Percentiles rank a stretch among this genome's conserved stretches.
These are phyloP conservation scores for Sarcophaga peregrina DNA, from an alignment of 1,140 invertebrate species.

Conservation along the genomic window DNA sequence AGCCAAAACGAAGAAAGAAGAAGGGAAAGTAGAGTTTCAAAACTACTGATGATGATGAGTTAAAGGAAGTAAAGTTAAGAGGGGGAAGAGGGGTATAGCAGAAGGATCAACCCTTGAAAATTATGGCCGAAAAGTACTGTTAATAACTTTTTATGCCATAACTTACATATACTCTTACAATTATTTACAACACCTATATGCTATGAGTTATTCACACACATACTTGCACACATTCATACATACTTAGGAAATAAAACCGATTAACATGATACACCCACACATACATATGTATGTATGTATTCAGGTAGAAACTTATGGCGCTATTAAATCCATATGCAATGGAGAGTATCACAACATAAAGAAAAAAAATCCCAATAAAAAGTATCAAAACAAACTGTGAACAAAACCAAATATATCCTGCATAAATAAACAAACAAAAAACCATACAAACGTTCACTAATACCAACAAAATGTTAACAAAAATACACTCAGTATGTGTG, in stretches of 20 bases:
- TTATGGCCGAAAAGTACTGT: conserved; percentile 30
- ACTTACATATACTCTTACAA: conserved; percentile 6
- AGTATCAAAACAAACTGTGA: background rate
- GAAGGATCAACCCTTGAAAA: conserved; percentile 29
- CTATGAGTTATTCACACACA: too few species aligned
- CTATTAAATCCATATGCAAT: too few species aligned
- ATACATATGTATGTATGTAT: background rate
- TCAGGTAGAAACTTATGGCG: background rate
- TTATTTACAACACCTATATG: background rate
- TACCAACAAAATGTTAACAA: background rate
- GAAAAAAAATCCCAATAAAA: background rate
- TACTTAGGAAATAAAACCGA: background rate
- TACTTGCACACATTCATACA: too few species aligned
- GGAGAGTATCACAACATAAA: too few species aligned
- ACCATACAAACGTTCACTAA: background rate
- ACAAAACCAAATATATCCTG: background rate
- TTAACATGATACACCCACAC: background rate
- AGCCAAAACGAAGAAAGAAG: background rate
- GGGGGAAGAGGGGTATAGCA: background rate
- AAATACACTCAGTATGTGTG: too few species aligned
- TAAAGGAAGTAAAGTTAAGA: background rate
- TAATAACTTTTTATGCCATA: conserved; percentile 40
- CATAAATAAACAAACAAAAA: background rate
- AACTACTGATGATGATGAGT: background rate
- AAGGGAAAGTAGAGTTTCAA: background rate